A percentile compares a stretch with the other conserved stretches of the same genome.
Conservation (phyloP, 2,888 invertebrate species). For the Acleris literana region DNA sequence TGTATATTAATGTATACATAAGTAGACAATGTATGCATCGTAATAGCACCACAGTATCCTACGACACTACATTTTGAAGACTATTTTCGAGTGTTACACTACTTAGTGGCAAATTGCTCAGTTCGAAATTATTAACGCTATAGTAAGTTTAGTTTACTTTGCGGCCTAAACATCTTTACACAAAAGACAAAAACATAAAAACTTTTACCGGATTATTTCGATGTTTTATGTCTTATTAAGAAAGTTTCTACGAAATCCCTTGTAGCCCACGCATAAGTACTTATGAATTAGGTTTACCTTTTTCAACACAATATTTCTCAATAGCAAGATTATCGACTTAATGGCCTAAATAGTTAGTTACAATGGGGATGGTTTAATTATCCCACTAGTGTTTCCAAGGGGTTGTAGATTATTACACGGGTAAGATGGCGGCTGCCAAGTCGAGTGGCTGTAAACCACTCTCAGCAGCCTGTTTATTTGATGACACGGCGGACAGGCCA, state of each 20-base stretch:
- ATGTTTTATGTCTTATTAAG: slow-evolving; percentile 28
- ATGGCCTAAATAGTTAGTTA: background rate
- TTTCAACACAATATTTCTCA: background rate
- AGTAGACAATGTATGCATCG: no score
- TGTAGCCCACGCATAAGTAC: slow-evolving; percentile 9
- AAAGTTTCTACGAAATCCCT: slow-evolving; percentile 14
- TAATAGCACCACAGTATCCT: no score
- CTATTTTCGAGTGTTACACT: no score
- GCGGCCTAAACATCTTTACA: slow-evolving; percentile 10
- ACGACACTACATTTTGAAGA: no score
- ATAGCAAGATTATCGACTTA: background rate
- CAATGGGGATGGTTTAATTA: no score
- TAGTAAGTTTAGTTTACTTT: slow-evolving; percentile 9
- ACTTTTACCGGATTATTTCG: slow-evolving; percentile 23
- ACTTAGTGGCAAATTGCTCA: no score
- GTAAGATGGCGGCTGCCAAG: slow-evolving; percentile 43
- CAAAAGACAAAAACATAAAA: slow-evolving; percentile 20
- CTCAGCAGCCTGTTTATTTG: slow-evolving; percentile 53
- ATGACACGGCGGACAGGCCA: slow-evolving; percentile 50
- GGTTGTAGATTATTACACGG: slow-evolving; percentile 5
- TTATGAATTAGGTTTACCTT: slow-evolving; percentile 2
- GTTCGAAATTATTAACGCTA: background rate
- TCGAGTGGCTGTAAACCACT: slow-evolving; percentile 50
- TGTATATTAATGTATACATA: no score
- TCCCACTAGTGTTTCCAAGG: background rate